Percentiles rank a stretch among this genome's conserved stretches.
phyloP scores from a whole-genome alignment of 2,888 invertebrate species.

The Tipula unca region DNA sequence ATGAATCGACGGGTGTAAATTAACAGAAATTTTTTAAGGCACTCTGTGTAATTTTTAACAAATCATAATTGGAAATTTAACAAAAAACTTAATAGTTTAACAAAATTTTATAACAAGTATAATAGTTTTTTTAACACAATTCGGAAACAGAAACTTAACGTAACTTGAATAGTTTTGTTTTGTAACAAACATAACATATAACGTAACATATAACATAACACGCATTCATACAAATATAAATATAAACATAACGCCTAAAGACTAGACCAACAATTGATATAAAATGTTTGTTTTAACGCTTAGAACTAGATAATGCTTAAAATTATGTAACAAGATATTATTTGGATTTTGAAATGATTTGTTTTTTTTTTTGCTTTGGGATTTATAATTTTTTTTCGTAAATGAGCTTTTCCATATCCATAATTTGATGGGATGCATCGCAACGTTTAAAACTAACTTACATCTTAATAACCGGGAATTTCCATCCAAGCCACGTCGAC shows the following conservation, averaged over 20 bases:
- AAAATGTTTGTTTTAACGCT: background rate
- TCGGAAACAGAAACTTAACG: background rate
- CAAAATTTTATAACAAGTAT: background rate
- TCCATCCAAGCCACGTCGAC: background rate
- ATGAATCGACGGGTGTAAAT: background rate
- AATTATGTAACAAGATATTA: background rate
- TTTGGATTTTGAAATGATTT: background rate
- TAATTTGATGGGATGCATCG: background rate
- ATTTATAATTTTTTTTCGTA: background rate
- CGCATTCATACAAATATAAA: background rate
- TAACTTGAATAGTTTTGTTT: background rate
- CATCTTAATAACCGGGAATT: background rate
- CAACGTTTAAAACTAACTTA: background rate
- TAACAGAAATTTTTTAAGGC: background rate
- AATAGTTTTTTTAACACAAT: background rate
- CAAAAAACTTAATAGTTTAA: background rate
- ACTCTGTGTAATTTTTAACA: slow-evolving; percentile 8
- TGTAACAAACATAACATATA: background rate
- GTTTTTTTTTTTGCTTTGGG: background rate
- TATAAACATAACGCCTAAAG: slow-evolving; percentile 1
- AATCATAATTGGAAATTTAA: background rate
- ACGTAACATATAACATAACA: background rate
- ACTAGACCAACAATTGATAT: background rate
- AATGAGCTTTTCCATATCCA: background rate
- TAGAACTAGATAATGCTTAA: background rate